A percentile compares a stretch with the other conserved stretches of the same genome.
Evolutionary conservation across 2,888 invertebrate genomes (phyloP).

Genomic region (Rosalia funebris): DNA sequence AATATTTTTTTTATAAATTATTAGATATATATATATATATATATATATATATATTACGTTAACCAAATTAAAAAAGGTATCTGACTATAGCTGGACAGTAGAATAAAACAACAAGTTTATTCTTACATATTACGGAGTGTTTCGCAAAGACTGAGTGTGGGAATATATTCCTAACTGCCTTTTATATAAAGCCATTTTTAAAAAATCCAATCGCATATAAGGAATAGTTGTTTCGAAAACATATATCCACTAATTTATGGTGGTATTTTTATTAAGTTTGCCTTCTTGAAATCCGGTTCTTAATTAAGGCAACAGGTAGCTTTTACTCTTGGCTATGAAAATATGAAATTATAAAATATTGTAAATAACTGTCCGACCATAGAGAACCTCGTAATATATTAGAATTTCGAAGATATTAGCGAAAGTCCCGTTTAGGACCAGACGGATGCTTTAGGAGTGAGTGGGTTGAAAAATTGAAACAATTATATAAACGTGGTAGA

Average conservation of each 20-base stretch:
- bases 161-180: background rate
- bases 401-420: constrained; percentile 29
- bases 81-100: too few species aligned
- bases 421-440: constrained; percentile 24
- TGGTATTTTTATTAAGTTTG: constrained; percentile 28
- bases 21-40: too few species aligned
- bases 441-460: background rate
- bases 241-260: constrained; percentile 26
- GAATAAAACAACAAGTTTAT: too few species aligned
- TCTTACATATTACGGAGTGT: too few species aligned
- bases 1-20: too few species aligned
- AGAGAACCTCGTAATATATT: constrained; percentile 26
- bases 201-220: constrained; percentile 11
- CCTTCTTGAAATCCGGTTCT: constrained; percentile 29
- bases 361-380: constrained; percentile 29
- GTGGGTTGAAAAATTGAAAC: constrained; percentile 1
- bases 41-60: too few species aligned
- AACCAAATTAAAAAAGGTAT: too few species aligned
- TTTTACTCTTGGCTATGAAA: constrained; percentile 25
- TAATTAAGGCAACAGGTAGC: constrained; percentile 32
- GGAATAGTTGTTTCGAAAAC: constrained; percentile 26
- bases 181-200: constrained; percentile 2
- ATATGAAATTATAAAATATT: constrained; percentile 28
- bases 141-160: background rate
- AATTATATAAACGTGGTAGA: too few species aligned